phyloP scores from a whole-genome alignment of 2,888 invertebrate genomes.

The Metalampra italica region DNA sequence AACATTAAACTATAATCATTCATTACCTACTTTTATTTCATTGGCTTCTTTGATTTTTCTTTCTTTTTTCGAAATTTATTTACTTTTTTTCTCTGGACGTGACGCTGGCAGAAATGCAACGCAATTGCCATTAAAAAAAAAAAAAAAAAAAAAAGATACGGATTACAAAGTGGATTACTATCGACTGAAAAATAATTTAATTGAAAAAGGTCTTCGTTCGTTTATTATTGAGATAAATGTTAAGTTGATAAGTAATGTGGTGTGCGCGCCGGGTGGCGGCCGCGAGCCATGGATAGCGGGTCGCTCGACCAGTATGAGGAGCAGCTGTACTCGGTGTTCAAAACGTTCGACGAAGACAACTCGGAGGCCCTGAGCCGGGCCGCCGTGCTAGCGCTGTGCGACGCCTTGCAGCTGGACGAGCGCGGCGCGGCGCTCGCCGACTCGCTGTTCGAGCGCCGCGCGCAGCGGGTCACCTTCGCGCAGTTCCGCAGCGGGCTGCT shows the following conservation, averaged over 20 bases:
- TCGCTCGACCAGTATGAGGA: constrained; percentile 87
- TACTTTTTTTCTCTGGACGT: no score
- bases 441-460: constrained; percentile 73
- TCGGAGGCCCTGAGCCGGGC: constrained; percentile 82
- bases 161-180: background rate
- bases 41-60: no score
- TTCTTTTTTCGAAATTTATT: no score
- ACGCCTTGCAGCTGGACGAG: constrained; percentile 87
- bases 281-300: constrained; percentile 49
- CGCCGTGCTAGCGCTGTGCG: constrained; percentile 84
- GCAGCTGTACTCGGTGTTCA: constrained; percentile 88
- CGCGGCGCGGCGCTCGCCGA: constrained; percentile 81
- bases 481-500: constrained; percentile 88
- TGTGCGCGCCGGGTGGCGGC: background rate
- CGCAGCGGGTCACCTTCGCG: constrained; percentile 80
- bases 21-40: no score
- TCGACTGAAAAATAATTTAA: background rate
- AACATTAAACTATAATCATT: no score
- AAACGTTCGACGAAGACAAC: constrained; percentile 86
- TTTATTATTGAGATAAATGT: background rate
- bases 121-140: no score
- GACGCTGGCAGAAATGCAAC: no score
- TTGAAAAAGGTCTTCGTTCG: background rate
- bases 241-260: background rate
- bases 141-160: no score